These are phyloP conservation scores for Strigamia crassipes DNA, from an alignment of 2,888 invertebrate species.

Conservation along the genomic window DNA sequence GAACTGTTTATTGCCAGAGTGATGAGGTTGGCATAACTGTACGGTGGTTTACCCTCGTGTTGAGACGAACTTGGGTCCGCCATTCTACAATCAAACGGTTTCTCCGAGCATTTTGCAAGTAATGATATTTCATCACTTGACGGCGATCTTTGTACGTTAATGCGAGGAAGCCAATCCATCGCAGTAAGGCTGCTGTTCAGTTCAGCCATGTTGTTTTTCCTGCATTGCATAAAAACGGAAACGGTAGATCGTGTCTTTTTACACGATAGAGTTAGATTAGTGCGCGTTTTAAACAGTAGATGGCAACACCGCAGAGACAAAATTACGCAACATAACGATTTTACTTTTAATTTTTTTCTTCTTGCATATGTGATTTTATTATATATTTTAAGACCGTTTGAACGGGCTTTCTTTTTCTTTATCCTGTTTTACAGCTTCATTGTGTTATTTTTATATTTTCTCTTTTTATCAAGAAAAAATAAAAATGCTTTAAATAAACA, in stretches of 20 bases:
- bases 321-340: not conserved
- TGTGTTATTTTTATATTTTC: too few species aligned
- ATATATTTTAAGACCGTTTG: too few species aligned
- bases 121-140: constrained; percentile 25
- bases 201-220: constrained; percentile 56
- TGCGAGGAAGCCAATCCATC: constrained; percentile 63
- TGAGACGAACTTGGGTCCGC: not conserved
- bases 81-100: not conserved
- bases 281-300: not conserved
- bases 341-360: too few species aligned
- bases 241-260: not conserved
- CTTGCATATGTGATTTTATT: too few species aligned
- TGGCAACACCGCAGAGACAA: not conserved
- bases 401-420: too few species aligned
- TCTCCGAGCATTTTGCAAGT: constrained; percentile 5
- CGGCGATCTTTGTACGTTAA: constrained; percentile 57
- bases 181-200: constrained; percentile 62
- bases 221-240: not conserved
- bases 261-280: not conserved
- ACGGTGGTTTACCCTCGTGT: constrained; percentile 66
- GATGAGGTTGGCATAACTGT: constrained; percentile 74
- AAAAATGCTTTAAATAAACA: too few species aligned
- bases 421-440: too few species aligned
- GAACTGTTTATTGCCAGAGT: constrained; percentile 71
- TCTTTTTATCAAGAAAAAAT: too few species aligned